Evolutionary conservation across 1,140 invertebrate genomes (phyloP).

Genomic region (Hylaeus volcanicus): DNA sequence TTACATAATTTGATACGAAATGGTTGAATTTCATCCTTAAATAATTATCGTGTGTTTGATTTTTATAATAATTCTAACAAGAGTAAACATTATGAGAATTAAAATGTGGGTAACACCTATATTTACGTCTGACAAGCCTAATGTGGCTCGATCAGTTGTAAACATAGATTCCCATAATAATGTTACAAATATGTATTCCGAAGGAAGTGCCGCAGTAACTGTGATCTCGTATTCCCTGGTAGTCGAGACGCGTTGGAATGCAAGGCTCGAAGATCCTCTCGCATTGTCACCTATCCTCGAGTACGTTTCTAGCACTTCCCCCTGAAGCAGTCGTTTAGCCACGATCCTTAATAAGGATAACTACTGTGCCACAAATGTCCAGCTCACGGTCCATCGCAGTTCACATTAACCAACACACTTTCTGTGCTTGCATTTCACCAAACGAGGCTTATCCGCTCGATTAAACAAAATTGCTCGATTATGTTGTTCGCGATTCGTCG

Average conservation of each 20-base stretch:
- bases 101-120: too few relatives aligned
- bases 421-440: neutral
- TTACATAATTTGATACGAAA: too few relatives aligned
- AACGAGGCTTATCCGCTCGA: neutral
- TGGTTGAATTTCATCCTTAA: too few relatives aligned
- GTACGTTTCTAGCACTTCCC: neutral
- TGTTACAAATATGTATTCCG: neutral
- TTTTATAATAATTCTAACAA: too few relatives aligned
- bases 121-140: too few relatives aligned
- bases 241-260: neutral
- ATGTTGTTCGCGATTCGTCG: neutral
- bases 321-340: neutral
- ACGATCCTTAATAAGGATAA: constrained; percentile 21
- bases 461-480: constrained; percentile 21
- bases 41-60: too few relatives aligned
- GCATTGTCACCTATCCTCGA: constrained; percentile 12
- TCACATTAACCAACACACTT: neutral
- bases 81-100: too few relatives aligned
- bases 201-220: neutral
- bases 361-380: neutral
- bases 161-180: neutral
- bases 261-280: neutral
- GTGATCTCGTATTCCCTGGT: neutral
- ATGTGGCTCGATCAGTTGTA: too few relatives aligned
- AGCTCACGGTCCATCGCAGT: constrained; percentile 1